Evolutionary conservation across 2,888 invertebrate genomes (phyloP).

Genomic region (Pammene aurita): DNA sequence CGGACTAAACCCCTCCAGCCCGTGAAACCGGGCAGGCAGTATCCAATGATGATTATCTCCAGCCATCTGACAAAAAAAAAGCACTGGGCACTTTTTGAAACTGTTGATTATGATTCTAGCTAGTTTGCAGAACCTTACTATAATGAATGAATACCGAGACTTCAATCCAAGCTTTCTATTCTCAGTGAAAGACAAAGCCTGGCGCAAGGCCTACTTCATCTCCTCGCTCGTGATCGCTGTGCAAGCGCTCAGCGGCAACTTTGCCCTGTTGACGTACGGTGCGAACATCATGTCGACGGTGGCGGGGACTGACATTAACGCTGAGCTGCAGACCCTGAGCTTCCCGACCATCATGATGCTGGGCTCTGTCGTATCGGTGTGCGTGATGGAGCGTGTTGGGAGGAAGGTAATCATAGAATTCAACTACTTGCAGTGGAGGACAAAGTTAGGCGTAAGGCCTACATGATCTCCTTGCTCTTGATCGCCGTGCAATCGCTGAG

Average conservation of each 20-base stretch:
- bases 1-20: too few species aligned
- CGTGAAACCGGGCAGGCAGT: too few species aligned
- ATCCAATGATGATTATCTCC: too few species aligned
- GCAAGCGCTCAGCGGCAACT: slow-evolving; percentile 59
- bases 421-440: not conserved
- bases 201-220: slow-evolving; percentile 22
- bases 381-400: slow-evolving; percentile 64
- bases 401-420: slow-evolving; percentile 62
- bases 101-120: too few species aligned
- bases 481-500: too few species aligned
- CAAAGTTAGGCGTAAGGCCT: too few species aligned
- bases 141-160: too few species aligned
- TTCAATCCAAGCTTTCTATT: not conserved
- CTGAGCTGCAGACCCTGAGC: slow-evolving; percentile 65
- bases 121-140: too few species aligned
- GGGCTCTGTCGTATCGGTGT: slow-evolving; percentile 61
- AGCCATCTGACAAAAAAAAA: too few species aligned
- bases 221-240: slow-evolving; percentile 43
- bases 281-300: slow-evolving; percentile 59
- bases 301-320: slow-evolving; percentile 57
- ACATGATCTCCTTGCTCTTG: too few species aligned
- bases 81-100: too few species aligned
- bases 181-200: slow-evolving; percentile 29
- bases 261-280: slow-evolving; percentile 62
- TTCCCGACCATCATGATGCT: slow-evolving; percentile 68